Base-by-base conservation (phyloP, 92 coral and sea anemone genomes). In the Epizoanthus rinbou region DNA sequence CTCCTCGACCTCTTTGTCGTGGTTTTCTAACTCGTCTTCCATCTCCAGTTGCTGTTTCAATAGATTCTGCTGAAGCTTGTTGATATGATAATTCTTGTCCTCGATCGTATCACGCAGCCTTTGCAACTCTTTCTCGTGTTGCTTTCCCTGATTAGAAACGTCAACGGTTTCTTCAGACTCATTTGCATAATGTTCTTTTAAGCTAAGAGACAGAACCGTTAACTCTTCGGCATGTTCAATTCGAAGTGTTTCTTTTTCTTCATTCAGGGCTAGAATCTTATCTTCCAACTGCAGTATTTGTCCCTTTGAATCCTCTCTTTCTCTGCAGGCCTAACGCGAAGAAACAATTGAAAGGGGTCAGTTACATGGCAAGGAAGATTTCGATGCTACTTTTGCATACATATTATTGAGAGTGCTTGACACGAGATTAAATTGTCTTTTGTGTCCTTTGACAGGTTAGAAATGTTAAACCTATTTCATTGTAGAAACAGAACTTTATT, bases 41-140 rank as follows among this genome's bases (percentile, higher is more conserved):
- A 93, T 85, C 65, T 93, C 97, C 21, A 93, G 60, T 75, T 93
- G 97, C 16, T 90, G 86, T 84, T 90, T 90, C 86, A 93, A 84
- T 35, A 93, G 88, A 73, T 91, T 93, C 58, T 85, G 89, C 75
- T 93, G 97, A 58, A 93, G 84, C 59, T 89, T 90, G 65, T 92
- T 90, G 28, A 93, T 93, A 69, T 93, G 97, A 57, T 91, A 93
- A 83, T 87, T 93, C 66, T 91, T 93, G 65, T 93, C 97, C 83
- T 87, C 90, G 15, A 93, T 89, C 13, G 91, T 88, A 50, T 84
- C 74, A 35, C 84, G 85, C 43, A 93, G 78, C 75, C 89, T 93
- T 63, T 93, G 95, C 28, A 93, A 73, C 63, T 93, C 97, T 79
- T 88, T 87, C 72, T 87, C 91, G 52, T 80, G 86, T 54, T 91